A percentile compares a stretch with the other conserved stretches of the same genome.
Conservation (phyloP, 2,113 vertebrate genomes). For the Centropristis striata region DNA sequence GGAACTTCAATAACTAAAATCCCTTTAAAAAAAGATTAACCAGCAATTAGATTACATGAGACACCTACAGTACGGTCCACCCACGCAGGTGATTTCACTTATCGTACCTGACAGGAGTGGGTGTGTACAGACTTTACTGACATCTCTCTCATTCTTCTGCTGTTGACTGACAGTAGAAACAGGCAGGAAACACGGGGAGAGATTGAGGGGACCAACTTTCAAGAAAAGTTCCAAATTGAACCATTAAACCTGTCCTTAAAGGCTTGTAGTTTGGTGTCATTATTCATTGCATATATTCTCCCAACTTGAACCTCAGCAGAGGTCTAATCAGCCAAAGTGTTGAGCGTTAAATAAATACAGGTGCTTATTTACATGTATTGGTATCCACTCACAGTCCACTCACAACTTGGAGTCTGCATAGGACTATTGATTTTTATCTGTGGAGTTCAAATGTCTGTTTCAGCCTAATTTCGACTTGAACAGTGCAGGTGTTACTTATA, state of each 20-base stretch:
- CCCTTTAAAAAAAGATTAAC: background rate
- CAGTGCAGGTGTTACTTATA: background rate
- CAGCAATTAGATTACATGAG: no score
- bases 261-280: background rate
- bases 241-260: background rate
- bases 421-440: no score
- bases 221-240: background rate
- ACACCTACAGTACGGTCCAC: background rate
- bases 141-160: background rate
- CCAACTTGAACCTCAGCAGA: background rate
- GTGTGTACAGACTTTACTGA: background rate
- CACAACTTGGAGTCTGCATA: background rate
- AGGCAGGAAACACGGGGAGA: background rate
- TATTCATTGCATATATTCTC: background rate
- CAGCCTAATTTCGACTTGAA: no score
- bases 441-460: no score
- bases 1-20: background rate
- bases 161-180: background rate
- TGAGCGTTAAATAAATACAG: background rate
- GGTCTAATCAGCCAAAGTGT: background rate
- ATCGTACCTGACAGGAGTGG: background rate
- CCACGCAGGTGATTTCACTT: background rate
- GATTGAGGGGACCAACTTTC: background rate
- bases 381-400: background rate
- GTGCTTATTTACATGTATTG: background rate